A percentile compares a stretch with the other conserved stretches of the same genome.
Evolutionary conservation across 1,140 invertebrate species (phyloP).

Genomic region (Drosophila kepulauana): DNA sequence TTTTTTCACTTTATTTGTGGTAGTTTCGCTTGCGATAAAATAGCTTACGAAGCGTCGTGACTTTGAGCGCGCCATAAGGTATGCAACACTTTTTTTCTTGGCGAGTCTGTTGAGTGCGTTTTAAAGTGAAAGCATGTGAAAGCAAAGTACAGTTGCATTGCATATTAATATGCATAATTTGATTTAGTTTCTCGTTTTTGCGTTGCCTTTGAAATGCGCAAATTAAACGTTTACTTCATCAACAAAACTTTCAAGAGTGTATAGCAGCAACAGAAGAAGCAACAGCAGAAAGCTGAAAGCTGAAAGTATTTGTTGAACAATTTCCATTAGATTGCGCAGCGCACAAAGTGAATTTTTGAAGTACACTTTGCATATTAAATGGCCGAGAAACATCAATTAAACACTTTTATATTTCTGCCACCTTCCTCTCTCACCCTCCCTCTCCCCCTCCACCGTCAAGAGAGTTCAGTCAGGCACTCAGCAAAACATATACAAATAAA

Average conservation of each 20-base stretch:
- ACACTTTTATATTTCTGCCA: slow-evolving; percentile 41
- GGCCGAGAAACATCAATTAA: slow-evolving; percentile 63
- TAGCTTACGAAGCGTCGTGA: too few relatives aligned
- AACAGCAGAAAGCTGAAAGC: background rate
- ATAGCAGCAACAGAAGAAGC: background rate
- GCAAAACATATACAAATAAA: slow-evolving; percentile 20
- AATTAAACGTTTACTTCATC: slow-evolving; percentile 1
- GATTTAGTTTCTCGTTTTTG: background rate
- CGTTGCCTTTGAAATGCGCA: background rate
- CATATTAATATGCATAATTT: background rate
- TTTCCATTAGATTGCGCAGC: slow-evolving; percentile 1
- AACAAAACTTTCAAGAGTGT: background rate
- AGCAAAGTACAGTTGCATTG: background rate
- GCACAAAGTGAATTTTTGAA: slow-evolving; percentile 56
- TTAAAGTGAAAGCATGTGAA: background rate
- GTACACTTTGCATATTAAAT: slow-evolving; percentile 53
- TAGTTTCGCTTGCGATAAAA: background rate
- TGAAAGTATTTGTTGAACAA: slow-evolving; percentile 1
- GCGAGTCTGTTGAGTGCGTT: too few relatives aligned
- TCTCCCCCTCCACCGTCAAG: background rate
- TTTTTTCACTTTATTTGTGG: slow-evolving; percentile 14
- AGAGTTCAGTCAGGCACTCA: slow-evolving; percentile 1
- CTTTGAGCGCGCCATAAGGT: background rate
- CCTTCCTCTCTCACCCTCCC: background rate
- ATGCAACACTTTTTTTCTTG: slow-evolving; percentile 1